Percentiles rank a stretch among this genome's conserved stretches.
Conservation (phyloP, 1,140 invertebrate genomes). For the Lysiphlebus fabarum region DNA sequence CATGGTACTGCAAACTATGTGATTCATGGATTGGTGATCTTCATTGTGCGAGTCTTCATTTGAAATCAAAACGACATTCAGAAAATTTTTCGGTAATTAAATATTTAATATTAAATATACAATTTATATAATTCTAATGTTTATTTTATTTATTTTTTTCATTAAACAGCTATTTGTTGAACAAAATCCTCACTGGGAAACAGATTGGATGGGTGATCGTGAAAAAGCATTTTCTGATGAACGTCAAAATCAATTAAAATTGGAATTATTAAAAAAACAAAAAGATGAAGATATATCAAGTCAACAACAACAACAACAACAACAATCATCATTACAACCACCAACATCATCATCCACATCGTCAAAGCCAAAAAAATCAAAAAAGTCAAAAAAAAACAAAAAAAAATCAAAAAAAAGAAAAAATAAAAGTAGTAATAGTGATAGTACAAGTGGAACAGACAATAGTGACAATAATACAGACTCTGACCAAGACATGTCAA, state of each 20-base stretch:
- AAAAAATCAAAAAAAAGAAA: slow-evolving; percentile 60
- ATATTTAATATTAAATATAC: slow-evolving; percentile 16
- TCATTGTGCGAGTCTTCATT: slow-evolving; percentile 78
- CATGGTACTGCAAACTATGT: slow-evolving; percentile 87
- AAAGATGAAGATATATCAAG: slow-evolving; percentile 44
- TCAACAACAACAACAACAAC: neutral
- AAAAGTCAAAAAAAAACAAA: slow-evolving; percentile 61
- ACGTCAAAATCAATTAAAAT: slow-evolving; percentile 48
- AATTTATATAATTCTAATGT: neutral
- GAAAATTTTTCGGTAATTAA: slow-evolving; percentile 73
- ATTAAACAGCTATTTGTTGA: slow-evolving; percentile 72
- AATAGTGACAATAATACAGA: slow-evolving; percentile 58
- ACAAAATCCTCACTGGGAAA: slow-evolving; percentile 81
- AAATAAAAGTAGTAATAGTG: slow-evolving; percentile 54
- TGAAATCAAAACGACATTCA: slow-evolving; percentile 74
- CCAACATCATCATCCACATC: slow-evolving; percentile 9
- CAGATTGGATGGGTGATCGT: slow-evolving; percentile 76
- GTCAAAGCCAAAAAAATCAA: slow-evolving; percentile 47
- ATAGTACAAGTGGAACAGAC: slow-evolving; percentile 53
- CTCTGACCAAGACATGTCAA: slow-evolving; percentile 55
- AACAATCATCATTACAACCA: slow-evolving; percentile 5
- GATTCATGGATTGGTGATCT: slow-evolving; percentile 82
- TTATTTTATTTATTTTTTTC: slow-evolving; percentile 19
- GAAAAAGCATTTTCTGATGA: slow-evolving; percentile 66
- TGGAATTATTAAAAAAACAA: slow-evolving; percentile 47